Base-by-base conservation (phyloP, 2,113 vertebrate genomes). In the Eulemur macaco region DNA sequence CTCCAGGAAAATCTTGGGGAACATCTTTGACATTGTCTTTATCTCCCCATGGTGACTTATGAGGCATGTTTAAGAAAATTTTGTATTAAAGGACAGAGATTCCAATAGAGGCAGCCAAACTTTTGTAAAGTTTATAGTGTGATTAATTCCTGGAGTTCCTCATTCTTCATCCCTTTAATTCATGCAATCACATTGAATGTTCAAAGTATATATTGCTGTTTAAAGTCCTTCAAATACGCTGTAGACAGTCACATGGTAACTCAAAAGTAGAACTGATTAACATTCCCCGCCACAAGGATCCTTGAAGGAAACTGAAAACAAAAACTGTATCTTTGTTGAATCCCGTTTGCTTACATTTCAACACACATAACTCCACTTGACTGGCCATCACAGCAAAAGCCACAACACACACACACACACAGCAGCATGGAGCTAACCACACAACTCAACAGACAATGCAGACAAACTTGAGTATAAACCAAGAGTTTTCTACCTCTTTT, bases 401-500 rank as follows among this genome's bases (percentile, higher is more conserved):
- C 98, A 99, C 98, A 20, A 93, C 94, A 98, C 56, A 78, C 89
- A 86, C 89, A 86, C 89, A 50, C 64, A 76, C 69, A 94, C 77
- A 89, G 96, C 94, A 98, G 98, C 98, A 14, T 97, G 97, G 94
- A 95, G 60, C 86, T 86, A 98, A 98, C 97, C 98, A 97, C 98
- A 98, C 97, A 93, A 97, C 97, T 98, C 97, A 98, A 98, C 97
- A 97, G 98, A 99, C 98, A 98, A 98, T 97, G 98, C 98, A 97
- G 98, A 99, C 98, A 97, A 98, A 99, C 98, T 99, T 23, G 89
- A 99, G 98, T 98, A 99, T 88, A 98, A 99, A 97, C 98, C 98
- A 98, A 99, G 98, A 98, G 98, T 98, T 98, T 98, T 99, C 99
- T 99, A 99, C 99, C 98, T 99, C 99, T 99, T 99, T 99, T 99